phyloP scores from a whole-genome alignment of 1,140 invertebrate species.

The Venustaconcha ellipsiformis region DNA sequence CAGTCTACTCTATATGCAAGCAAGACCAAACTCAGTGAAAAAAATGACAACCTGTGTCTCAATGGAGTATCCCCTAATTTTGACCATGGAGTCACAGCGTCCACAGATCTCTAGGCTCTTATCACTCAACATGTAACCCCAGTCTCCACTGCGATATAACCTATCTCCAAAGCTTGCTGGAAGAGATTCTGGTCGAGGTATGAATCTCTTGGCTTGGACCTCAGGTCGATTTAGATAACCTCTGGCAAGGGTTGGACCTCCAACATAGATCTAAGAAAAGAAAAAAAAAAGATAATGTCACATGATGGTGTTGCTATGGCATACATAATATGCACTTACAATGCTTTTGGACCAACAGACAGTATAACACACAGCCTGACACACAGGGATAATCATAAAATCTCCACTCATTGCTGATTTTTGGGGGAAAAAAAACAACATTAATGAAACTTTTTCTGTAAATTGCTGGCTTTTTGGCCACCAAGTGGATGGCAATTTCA shows the following conservation, averaged over 20 bases:
- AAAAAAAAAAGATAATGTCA: not conserved
- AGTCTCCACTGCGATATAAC: slow-evolving; percentile 71
- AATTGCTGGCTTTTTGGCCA: no score
- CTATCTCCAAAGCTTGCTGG: slow-evolving; percentile 42
- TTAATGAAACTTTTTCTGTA: no score
- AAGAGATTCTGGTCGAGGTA: slow-evolving; percentile 51
- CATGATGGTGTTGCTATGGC: not conserved
- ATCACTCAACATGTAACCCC: slow-evolving; percentile 71
- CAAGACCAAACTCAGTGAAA: no score
- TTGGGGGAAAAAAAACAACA: no score
- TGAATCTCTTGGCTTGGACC: slow-evolving; percentile 69
- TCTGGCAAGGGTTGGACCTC: slow-evolving; percentile 70
- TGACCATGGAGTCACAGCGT: slow-evolving; percentile 72
- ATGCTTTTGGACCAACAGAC: no score
- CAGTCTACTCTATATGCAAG: no score
- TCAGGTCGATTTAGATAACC: slow-evolving; percentile 73
- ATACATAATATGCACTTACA: no score
- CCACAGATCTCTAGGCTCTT: slow-evolving; percentile 72
- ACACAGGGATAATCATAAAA: no score
- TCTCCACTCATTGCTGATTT: no score
- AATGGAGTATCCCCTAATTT: slow-evolving; percentile 73
- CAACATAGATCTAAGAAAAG: slow-evolving; percentile 69
- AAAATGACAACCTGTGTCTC: slow-evolving; percentile 69
- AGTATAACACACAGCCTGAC: no score
- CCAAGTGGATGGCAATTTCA: no score